Evolutionary conservation across 1,140 invertebrate genomes (phyloP), one percentile per base, ranked within the genome.

Genomic region (Probaryconus sp.): DNA sequence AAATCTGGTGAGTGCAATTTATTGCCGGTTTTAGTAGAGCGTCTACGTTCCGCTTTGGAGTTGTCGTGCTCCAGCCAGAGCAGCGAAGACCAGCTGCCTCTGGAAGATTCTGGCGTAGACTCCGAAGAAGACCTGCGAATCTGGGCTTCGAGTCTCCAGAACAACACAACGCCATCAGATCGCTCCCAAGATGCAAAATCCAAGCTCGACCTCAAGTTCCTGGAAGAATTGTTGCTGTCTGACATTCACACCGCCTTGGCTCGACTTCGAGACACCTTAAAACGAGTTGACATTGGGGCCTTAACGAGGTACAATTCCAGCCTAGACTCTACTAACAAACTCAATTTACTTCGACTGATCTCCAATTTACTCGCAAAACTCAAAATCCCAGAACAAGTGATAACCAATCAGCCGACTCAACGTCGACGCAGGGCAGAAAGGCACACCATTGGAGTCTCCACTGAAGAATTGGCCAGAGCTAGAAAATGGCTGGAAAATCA

Each of bases 391-490:
- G 85, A 88, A n/a, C 81, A 88, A 10, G 69, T 72, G 2, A 53
- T 65, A 72, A 3, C 1, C 55, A 55, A 76, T 10, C 50, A 75
- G 88, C 18, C 40, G 2, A 13, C 9, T 18, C 87, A 81, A 53
- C 79, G 81, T 71, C 84, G 85, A 51, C 88, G 90, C 24, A 81
- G 83, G 0, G 88, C 89, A 20, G 90, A 90, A 21, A 88, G 94
- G 2, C 93, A 95, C 78, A 96, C 94, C 0, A 93, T 96, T 2
- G 94, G 93, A 10, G 94, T 95, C 1, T 94, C 92, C 2, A 88
- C 89, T 1, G 94, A 95, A 79, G 94, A 96, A 74, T 83, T 96
- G 16, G 93, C 76, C 0, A 90, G 92, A 64, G 94, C 94, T 0
- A 88, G 94, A 33, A 90, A 91, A 45, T 90, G 93, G 77, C 89